These are phyloP conservation scores for Rhinolophus ferrumequinum DNA, from an alignment of 2,113 vertebrate species.

Conservation along the genomic window DNA sequence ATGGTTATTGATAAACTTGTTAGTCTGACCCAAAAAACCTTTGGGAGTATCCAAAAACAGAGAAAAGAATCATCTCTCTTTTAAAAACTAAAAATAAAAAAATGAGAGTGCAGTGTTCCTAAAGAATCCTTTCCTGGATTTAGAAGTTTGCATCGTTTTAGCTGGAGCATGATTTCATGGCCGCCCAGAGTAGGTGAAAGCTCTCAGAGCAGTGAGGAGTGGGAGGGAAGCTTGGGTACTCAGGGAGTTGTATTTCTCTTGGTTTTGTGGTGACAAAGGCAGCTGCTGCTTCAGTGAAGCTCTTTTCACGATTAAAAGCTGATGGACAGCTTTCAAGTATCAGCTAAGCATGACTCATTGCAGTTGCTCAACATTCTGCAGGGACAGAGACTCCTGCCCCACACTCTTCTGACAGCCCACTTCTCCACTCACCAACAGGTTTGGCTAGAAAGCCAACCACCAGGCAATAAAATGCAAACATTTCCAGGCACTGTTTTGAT, in stretches of 20 bases:
- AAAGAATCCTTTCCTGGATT: neutral
- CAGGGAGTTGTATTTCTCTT: neutral
- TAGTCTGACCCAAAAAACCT: neutral
- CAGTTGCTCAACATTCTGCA: conserved; percentile 48
- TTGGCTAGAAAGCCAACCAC: neutral
- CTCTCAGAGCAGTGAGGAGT: neutral
- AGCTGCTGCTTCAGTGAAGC: neutral
- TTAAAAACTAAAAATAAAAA: neutral
- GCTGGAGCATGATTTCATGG: neutral
- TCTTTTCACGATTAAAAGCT: conserved; percentile 2
- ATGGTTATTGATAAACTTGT: neutral
- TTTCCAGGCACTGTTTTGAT: conserved; percentile 55
- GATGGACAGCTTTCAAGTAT: conserved; percentile 54
- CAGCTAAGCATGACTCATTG: neutral
- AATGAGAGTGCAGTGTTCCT: neutral
- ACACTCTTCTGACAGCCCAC: neutral
- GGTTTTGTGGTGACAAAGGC: neutral
- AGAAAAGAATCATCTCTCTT: neutral
- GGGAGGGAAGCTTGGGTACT: neutral
- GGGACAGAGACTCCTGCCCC: neutral
- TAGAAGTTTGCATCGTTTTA: neutral
- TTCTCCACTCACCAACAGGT: neutral
- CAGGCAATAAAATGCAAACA: neutral
- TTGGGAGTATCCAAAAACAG: neutral
- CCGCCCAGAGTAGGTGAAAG: neutral